Evolutionary conservation across 2,797 vertebrate species (phyloP), one percentile per base, ranked within the genome.

Genomic region (Notolabrus celidotus): DNA sequence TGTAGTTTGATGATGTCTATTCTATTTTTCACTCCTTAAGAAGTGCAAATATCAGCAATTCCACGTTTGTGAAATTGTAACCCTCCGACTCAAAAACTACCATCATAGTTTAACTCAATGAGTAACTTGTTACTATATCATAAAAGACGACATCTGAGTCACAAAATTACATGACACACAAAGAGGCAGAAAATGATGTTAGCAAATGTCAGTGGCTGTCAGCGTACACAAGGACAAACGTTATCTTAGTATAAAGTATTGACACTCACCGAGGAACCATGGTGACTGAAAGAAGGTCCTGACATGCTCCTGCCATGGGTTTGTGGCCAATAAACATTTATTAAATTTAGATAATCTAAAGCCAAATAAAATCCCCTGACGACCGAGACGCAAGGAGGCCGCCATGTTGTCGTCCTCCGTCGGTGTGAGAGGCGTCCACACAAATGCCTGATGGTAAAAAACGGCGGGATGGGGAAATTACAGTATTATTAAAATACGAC

Each of bases 341-440:
- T 82, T 83, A 19, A 89, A 36, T 1, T 80, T 23, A 23, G 88
- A 79, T 22, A 93, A 82, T 74, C 73, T 91, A 2, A 92, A 51
- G 14, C 92, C 87, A 51, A 88, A 84, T 71, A 92, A 75, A 47
- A 93, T 71, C 67, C 87, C 89, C 53, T 85, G 92, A 87, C 87
- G 93, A 86, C 92, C 91, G 79, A 94, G 71, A 67, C 88, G 91
- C 74, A 94, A 91, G 93, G 94, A 94, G 78, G 93, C 91, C 81
- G 94, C 94, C 94, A 94, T 95, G 81, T 90, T 92, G 64, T 90
- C 85, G 88, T 85, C 92, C 90, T 92, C 83, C 43, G 42, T 57
- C 33, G 15, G 39, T 50, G 41, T 50, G n/a, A 68, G 49, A 59
- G 0, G 62, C 74, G 84, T 7, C 86, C 52, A 0, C 11, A 1